Evolutionary conservation across 2,113 vertebrate genomes (phyloP), one percentile per base, ranked within the genome.

Genomic region (Cricetomys ansorgei): DNA sequence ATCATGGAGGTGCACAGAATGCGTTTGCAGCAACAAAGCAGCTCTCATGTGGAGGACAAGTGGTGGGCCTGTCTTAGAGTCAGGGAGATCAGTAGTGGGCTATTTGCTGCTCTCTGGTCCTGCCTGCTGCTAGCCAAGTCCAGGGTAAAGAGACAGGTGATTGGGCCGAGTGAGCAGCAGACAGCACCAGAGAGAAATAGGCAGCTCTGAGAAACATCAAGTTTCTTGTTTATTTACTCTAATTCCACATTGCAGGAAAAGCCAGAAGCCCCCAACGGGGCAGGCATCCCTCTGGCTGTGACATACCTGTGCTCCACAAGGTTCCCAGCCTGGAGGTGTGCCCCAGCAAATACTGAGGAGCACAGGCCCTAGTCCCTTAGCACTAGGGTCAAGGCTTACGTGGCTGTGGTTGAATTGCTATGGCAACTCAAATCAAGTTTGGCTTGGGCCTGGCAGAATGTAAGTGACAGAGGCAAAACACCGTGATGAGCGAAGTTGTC

Each of bases 361-460:
- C 72, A 81, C 34, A 72, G 7, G 62, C 17, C 53, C 43, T 59
- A 25, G 21, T 67, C 31, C 53, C 53, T 69, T 86, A 89, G 80
- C 59, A 55, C 23, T 37, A n/a, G 83, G 91, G 83, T 79, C 94
- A 96, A 77, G 84, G 45, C 27, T 5, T 48, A 21, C 62, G 50
- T 55, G 89, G 43, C 7, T 65, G 37, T 13, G 70, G 73, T 76
- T 59, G 69, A 25, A 83, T 96, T 97, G 57, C 73, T 70, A 87
- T 85, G 83, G 79, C 77, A 98, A 97, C 97, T 37, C 34, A 69
- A 67, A 77, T 45, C 45, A 43, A 55, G 72, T 43, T 89, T 53
- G 93, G 59, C 50, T 91, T 94, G 88, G 91, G 48, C 57, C 45
- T 89, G 57, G 87, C 55, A 57, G 57, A 69, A 48, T 21, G 53